Evolutionary conservation across 2,113 vertebrate species (phyloP), one percentile per base, ranked within the genome.

Genomic region (Xiphorhynchus elegans): DNA sequence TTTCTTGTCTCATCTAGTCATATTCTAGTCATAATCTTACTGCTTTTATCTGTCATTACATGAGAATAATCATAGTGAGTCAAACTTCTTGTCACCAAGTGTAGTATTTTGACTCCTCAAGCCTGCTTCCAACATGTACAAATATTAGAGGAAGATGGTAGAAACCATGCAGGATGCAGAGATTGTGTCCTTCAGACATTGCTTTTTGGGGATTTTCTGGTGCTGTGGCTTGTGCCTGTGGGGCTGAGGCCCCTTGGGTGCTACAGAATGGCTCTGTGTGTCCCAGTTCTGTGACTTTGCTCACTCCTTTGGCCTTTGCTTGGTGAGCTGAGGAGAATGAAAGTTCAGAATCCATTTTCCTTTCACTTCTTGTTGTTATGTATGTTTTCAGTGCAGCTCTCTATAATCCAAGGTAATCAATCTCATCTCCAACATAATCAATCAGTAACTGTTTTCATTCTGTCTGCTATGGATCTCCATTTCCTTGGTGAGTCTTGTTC

Each of bases 341-440:
- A 66, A 20, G 35, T 17, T 62, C 49, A 17, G 21, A 17, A 20
- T 7, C 11, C 4, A 0, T 44, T 79, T 35, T n/a, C 24, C 0
- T 1, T 1, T 1, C 24, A 14, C 4, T 6, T 7, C 37, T 49
- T 1, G 0, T 50, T 33, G n/a, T 40, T 67, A 67, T 40, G 49
- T 24, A 4, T 23, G n/a, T 68, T 72, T 84, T 55, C 35, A 73
- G 17, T 4, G 24, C 15, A 25, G 29, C 35, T 56, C 16, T 59
- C 49, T 49, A 11, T 29, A 42, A 33, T 60, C 17, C 68, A 20
- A 66, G 25, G 26, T 49, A 60, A 78, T 68, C 47, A 59, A 14
- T 69, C 64, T 92, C 15, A 17, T 42, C 35, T 56, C 29, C 35
- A 25, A 84, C 60, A 13, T 39, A 28, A 60, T 64, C 26, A 33